Evolutionary conservation across 2,113 vertebrate species (phyloP), one percentile per base, ranked within the genome.

Genomic region (Ornithorhynchus anatinus): DNA sequence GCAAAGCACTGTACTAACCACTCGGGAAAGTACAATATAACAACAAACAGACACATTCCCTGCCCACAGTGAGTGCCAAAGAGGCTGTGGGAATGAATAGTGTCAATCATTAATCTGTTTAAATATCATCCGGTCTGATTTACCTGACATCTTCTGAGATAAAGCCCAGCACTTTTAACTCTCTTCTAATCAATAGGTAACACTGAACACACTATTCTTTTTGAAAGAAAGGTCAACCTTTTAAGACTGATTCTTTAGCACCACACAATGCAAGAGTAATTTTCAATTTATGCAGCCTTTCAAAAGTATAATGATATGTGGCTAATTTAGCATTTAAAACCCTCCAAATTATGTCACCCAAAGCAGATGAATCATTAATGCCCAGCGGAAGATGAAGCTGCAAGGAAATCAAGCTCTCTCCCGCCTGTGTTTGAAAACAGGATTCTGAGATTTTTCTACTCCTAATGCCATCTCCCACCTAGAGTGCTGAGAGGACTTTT

Each of bases 141-240:
- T 63, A 63, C 62, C 14, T n/a, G 69, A 85, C 57, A 36, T 85
- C 69, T 14, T 20, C 27, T 4, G 65, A 87, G 86, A 88, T 85
- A 87, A 90, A 89, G 86, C 25, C 69, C 75, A 80, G 86, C 84
- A 78, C 85, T 81, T 86, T 74, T 80, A 82, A 84, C 78, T 68
- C 75, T 75, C 53, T 65, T 58, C 78, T 36, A 69, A 86, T 64
- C 67, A 77, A 65, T 81, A 57, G 35, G 42, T 33, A 20, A 69
- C 61, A 52, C 45, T 25, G 4, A 45, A 74, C 0, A 5, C 12
- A 68, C 80, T 71, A 89, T 84, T 85, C 77, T 69, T 88, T 88
- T 84, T 69, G 72, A 37, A 69, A 76, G 74, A 66, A 37, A 79
- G 74, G 59, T 54, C 67, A 62, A 27, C 67, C 68, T 75, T 82